Evolutionary conservation across 2,113 vertebrate genomes (phyloP).

Genomic region (Poecilia latipinna): DNA sequence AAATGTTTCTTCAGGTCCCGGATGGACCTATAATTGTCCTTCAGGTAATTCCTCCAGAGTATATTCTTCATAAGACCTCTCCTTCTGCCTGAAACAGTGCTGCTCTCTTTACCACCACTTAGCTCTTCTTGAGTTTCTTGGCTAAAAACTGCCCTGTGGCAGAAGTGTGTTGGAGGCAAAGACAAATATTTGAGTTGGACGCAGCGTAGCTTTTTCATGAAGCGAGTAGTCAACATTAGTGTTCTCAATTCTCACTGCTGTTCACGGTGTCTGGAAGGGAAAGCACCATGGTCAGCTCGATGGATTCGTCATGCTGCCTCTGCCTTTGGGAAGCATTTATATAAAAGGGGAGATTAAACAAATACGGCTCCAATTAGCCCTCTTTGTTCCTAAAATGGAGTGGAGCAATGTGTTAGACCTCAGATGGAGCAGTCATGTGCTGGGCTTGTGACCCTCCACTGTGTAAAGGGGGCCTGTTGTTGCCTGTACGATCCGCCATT

Average conservation of each 20-base stretch:
- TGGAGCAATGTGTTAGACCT: conserved; percentile 19
- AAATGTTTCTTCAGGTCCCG: conserved; percentile 32
- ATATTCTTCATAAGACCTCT: conserved; percentile 26
- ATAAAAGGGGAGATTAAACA: conserved; percentile 27
- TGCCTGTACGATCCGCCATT: conserved; percentile 48
- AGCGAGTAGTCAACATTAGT: conserved; percentile 20
- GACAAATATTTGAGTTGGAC: conserved; percentile 74
- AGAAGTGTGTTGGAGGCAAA: conserved; percentile 62
- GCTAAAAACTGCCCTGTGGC: conserved; percentile 31
- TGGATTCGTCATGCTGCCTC: conserved; percentile 27
- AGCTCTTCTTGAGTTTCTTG: conserved; percentile 54
- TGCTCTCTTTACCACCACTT: conserved; percentile 43
- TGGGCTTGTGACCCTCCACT: conserved; percentile 56
- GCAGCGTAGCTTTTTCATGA: conserved; percentile 35
- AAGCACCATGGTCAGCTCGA: conserved; percentile 18
- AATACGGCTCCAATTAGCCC: conserved; percentile 20
- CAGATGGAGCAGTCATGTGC: conserved; percentile 55
- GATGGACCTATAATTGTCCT: conserved; percentile 23
- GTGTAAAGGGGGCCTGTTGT: conserved; percentile 51
- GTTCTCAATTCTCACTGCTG: conserved; percentile 25
- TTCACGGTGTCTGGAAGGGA: conserved; percentile 7
- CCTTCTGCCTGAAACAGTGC: conserved; percentile 15
- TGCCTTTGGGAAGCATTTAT: conserved; percentile 27
- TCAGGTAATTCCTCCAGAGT: conserved; percentile 45
- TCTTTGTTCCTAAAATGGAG: conserved; percentile 32